Conservation (phyloP, 2,888 invertebrate genomes). For the Meteorus cinctellus region DNA sequence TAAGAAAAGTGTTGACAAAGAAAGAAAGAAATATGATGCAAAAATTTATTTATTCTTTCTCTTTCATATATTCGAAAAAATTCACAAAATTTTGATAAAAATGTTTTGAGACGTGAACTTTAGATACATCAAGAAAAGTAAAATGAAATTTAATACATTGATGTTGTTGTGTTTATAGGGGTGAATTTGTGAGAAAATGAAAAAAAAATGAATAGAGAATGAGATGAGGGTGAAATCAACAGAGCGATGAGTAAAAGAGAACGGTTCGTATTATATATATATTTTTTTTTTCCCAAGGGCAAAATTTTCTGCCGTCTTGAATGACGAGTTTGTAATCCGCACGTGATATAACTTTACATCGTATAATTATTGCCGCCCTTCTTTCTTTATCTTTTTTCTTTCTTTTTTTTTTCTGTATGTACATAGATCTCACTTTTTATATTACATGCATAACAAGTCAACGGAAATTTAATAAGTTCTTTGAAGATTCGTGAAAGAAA, state of each 20-base stretch:
- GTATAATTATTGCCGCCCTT: background rate
- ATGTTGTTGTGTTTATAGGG: background rate
- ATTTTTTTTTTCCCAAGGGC: background rate
- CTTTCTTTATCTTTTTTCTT: background rate
- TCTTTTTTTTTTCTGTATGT: background rate
- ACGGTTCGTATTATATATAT: background rate
- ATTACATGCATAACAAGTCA: conserved; percentile 1
- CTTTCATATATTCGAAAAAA: background rate
- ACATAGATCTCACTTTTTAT: conserved; percentile 5
- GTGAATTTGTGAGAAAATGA: background rate
- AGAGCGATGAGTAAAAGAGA: conserved; percentile 8
- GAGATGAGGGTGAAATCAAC: conserved; percentile 12
- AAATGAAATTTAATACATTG: background rate
- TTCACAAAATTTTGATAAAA: background rate
- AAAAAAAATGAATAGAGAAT: background rate
- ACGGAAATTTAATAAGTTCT: conserved; percentile 8
- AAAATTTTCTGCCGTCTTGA: conserved; percentile 16
- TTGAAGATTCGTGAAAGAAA: background rate
- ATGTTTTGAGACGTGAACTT: background rate
- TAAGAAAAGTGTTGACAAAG: background rate
- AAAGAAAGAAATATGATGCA: background rate
- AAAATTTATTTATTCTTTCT: background rate
- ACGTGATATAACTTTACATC: conserved; percentile 16
- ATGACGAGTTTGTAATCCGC: conserved; percentile 4
- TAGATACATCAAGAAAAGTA: background rate